Base-by-base conservation (phyloP, 2,113 vertebrate genomes). In the Saiga tatarica region DNA sequence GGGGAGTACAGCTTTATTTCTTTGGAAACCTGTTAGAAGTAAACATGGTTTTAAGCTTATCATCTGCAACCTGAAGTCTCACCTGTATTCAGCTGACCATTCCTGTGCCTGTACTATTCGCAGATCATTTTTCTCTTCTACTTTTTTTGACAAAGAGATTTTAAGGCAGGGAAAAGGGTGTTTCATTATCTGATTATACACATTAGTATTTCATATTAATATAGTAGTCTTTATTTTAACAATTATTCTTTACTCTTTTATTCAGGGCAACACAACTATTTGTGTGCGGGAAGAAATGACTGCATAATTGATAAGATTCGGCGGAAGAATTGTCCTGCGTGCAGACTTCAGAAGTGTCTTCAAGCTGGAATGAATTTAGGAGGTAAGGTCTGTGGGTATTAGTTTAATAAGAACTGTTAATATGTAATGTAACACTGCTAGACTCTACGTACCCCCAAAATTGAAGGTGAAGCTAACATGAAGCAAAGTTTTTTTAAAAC, bases 221-320 rank as follows among this genome's bases (percentile, higher is more conserved):
- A 19, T 52, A 17, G 25, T 64, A 21, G 7, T 83, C n/a, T 94
- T 90, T 83, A 26, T 98, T 92, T 98, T 95, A 97, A 98, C 96
- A 86, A 64, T 50, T 47, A 17, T 3, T 95, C 96, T 96, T 97
- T 94, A 13, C 97, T 98, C 95, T 98, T 98, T 60, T 98, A 76
- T 98, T 97, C 98, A 99, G 99, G 99, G 98, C 99, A 99, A 99
- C 99, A 99, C 99, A 99, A 99, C 99, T 99, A 99, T 99, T 99
- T 99, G 98, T 99, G 99, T 97, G 99, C 99, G 28, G 99, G 99
- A 95, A 99, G 99, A 98, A 99, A 99, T 50, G 99, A 99, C 98
- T 99, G 99, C 96, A 99, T 99, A 98, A 99, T 99, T 98, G 99
- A 99, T 98, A 99, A 99, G 99, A 99, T 99, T 98, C 99, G 99